Evolutionary conservation across 2,797 vertebrate species (phyloP).

Genomic region (Craterocephalus amniculus): DNA sequence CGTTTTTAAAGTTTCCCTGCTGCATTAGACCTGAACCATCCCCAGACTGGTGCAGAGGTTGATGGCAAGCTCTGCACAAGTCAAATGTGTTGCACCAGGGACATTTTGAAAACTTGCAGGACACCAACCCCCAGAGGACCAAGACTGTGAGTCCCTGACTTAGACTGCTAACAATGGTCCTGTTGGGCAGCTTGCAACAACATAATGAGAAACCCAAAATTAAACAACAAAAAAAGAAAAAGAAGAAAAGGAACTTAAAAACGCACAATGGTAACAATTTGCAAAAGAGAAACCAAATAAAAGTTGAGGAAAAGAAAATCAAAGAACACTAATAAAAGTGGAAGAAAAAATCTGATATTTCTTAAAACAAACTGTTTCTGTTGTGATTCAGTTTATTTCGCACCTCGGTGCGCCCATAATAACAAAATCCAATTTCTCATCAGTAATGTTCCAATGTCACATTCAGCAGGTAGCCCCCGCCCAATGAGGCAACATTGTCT

Average conservation of each 20-base stretch:
- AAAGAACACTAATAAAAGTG: no score
- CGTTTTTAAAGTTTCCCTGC: background rate
- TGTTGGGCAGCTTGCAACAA: background rate
- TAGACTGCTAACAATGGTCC: background rate
- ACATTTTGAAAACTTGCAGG: background rate
- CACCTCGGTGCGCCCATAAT: no score
- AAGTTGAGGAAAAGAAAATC: background rate
- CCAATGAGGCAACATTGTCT: conserved; percentile 6
- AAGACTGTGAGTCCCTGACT: background rate
- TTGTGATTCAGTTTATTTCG: background rate
- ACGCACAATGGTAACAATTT: background rate
- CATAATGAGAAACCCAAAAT: background rate
- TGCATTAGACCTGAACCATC: background rate
- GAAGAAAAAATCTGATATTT: background rate
- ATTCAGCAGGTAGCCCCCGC: conserved; percentile 27
- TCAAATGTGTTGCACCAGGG: no score
- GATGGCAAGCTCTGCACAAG: no score
- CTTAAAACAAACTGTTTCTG: background rate
- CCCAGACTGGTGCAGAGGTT: background rate
- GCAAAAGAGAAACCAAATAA: background rate
- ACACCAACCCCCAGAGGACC: background rate
- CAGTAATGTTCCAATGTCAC: conserved; percentile 7
- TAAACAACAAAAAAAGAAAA: no score
- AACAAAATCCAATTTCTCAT: no score
- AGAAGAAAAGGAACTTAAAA: background rate